Base-by-base conservation (phyloP, 2,113 vertebrate species). In the Osmerus eperlanus region DNA sequence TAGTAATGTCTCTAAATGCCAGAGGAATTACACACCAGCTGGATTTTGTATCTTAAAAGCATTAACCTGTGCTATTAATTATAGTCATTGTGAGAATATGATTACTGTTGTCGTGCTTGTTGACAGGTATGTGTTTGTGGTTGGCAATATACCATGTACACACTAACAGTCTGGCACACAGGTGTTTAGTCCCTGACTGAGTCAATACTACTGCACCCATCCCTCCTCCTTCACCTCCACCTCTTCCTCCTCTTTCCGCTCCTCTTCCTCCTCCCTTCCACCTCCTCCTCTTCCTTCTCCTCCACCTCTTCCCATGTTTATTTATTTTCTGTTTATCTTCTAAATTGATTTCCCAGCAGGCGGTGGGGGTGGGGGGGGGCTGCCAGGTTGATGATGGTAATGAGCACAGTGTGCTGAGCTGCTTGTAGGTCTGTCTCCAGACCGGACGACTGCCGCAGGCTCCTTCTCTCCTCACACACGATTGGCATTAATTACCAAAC, bases 401-500 rank as follows among this genome's bases (percentile, higher is more conserved):
- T 80, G 68, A 84, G 78, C 69, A 62, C 65, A 65, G 62, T 60
- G 41, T 58, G 36, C 65, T 84, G 70, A n/a, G 73, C 81, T 78
- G 73, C 68, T 76, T 72, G 68, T 65, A 76, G 69, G 85, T 80
- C 68, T 16, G 12, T 81, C 80, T 88, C 85, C 84, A 87, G 77
- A 81, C 80, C 64, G 75, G 41, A 47, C 41, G 77, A 11, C 62
- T 65, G 36, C 11, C 64, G 9, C 18, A 8, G 79, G 74, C 80
- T 86, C 59, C 83, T 88, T 87, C 87, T 87, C 81, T 86, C 81
- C 75, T 78, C 79, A 88, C 83, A 86, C 82, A 84, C 84, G 83
- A 90, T 88, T 91, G 86, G 83, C 82, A 90, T 87, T 90, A 88
- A 92, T 88, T 90, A 87, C 80, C 79, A 68, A 88, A 88, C 87